Conservation (phyloP, 2,888 invertebrate species). For the Biston betularia region DNA sequence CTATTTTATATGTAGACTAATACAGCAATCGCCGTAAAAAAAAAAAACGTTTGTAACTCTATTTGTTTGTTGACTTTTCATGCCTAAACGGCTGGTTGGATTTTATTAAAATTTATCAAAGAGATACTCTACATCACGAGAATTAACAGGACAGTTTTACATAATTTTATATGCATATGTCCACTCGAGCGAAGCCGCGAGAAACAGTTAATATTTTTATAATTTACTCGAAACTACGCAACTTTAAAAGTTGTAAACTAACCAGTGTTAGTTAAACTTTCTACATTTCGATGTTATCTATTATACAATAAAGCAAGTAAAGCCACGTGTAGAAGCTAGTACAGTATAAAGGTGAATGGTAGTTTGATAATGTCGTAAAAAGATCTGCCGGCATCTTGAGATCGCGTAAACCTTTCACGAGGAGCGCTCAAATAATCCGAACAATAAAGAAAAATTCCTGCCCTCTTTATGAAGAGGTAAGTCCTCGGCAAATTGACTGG, state of each 20-base stretch:
- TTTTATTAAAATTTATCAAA: no score
- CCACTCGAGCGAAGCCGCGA: no score
- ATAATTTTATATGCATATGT: no score
- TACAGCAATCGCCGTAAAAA: no score
- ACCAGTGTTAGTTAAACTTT: not conserved
- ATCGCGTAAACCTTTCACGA: constrained; percentile 81
- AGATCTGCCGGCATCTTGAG: constrained; percentile 80
- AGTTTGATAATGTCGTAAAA: constrained; percentile 69
- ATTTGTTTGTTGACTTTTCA: no score
- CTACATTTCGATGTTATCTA: not conserved
- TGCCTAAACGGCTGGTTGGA: no score
- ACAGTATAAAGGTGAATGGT: constrained; percentile 69
- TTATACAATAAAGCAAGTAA: not conserved
- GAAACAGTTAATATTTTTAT: not conserved
- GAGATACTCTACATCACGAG: no score
- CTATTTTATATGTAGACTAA: no score
- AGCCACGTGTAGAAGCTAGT: constrained; percentile 1
- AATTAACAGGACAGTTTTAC: no score
- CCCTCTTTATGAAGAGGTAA: constrained; percentile 86
- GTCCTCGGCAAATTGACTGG: constrained; percentile 82
- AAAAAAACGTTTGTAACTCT: no score
- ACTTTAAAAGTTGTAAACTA: no score
- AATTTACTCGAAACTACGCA: no score
- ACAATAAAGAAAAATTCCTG: constrained; percentile 86
- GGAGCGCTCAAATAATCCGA: constrained; percentile 82